Conservation (phyloP, 1,140 invertebrate species). For the Musca vetustissima region DNA sequence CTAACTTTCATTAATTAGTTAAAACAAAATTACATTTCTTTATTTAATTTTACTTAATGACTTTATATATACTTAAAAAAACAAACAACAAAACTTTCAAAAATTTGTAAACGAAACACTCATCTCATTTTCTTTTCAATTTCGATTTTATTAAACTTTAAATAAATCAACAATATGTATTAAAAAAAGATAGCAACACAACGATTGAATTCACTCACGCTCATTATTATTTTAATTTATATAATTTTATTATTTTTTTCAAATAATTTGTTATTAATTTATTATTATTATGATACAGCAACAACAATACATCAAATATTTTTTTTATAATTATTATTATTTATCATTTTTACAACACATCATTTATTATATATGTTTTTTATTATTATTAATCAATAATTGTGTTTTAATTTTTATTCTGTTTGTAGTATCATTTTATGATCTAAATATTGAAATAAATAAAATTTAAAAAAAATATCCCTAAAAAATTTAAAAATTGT, state of each 20-base stretch:
- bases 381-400: constrained; percentile 15
- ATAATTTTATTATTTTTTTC: not conserved
- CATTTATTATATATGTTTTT: not conserved
- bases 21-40: not conserved
- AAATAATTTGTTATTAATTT: constrained; percentile 15
- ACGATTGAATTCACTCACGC: not conserved
- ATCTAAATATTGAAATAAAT: not conserved
- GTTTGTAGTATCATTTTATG: constrained; percentile 21
- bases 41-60: constrained; percentile 4
- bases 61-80: not conserved
- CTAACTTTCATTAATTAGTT: not conserved
- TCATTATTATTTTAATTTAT: not conserved
- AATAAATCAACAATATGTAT: not conserved
- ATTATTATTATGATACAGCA: not conserved
- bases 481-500: not conserved
- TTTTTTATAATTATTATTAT: constrained; percentile 11
- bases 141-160: not conserved
- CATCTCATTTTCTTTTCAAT: not conserved
- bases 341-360: constrained; percentile 6
- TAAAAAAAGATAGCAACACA: not conserved
- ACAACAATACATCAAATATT: too few relatives aligned
- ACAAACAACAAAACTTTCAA: not conserved
- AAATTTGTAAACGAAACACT: not conserved
- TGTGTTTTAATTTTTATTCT: constrained; percentile 20
- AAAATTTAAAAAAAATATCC: constrained; percentile 8